These are phyloP conservation scores for Phanerotoma sp. DNA, from an alignment of 2,888 invertebrate species.

Conservation along the genomic window DNA sequence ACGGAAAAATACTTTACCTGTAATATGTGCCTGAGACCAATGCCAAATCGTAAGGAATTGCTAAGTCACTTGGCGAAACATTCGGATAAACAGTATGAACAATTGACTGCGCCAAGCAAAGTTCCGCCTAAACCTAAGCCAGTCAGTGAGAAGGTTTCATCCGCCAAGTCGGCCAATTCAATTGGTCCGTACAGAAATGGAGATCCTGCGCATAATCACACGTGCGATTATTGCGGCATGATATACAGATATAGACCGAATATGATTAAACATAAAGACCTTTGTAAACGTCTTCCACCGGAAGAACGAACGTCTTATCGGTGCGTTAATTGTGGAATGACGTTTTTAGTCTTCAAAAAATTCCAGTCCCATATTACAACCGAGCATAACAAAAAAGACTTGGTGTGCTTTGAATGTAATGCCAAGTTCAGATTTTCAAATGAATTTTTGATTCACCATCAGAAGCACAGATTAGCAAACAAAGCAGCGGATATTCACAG, in stretches of 20 bases:
- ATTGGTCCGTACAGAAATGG: slow-evolving; percentile 48
- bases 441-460: slow-evolving; percentile 59
- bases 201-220: slow-evolving; percentile 50
- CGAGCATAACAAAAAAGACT: slow-evolving; percentile 46
- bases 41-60: slow-evolving; percentile 48
- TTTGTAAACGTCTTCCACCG: slow-evolving; percentile 41
- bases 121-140: slow-evolving; percentile 40
- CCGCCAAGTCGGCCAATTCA: neutral
- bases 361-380: slow-evolving; percentile 43
- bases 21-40: slow-evolving; percentile 52
- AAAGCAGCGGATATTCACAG: neutral
- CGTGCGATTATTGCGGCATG: slow-evolving; percentile 53
- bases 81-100: slow-evolving; percentile 46
- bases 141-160: slow-evolving; percentile 9
- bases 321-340: slow-evolving; percentile 50
- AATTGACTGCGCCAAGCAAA: slow-evolving; percentile 34
- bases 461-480: slow-evolving; percentile 37
- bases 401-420: slow-evolving; percentile 61
- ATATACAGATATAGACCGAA: slow-evolving; percentile 53
- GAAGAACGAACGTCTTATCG: slow-evolving; percentile 44
- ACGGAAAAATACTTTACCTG: slow-evolving; percentile 54
- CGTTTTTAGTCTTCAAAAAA: slow-evolving; percentile 50
- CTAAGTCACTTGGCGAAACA: slow-evolving; percentile 48
- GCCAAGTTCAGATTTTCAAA: slow-evolving; percentile 59
- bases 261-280: slow-evolving; percentile 46